Conservation (phyloP, 2,888 invertebrate species). For the Cepaea hortensis region DNA sequence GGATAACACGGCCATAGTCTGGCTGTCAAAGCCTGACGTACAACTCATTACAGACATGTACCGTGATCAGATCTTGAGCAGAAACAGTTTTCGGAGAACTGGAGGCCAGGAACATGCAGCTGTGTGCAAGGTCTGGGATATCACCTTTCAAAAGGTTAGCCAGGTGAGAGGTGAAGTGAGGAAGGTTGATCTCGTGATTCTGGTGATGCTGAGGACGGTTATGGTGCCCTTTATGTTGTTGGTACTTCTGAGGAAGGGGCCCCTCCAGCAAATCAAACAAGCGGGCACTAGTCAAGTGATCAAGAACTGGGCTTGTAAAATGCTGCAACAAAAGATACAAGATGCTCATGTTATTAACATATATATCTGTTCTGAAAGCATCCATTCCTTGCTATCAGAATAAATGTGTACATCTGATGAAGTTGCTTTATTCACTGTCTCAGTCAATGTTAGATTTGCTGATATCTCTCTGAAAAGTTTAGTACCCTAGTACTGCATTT, state of each 20-base stretch:
- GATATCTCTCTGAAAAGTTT: too few relatives aligned
- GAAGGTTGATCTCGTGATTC: conserved; percentile 41
- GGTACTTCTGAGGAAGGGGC: conserved; percentile 24
- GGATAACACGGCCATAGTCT: not conserved
- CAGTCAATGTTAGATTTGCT: too few relatives aligned
- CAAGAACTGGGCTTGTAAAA: conserved; percentile 46
- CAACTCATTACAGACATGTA: conserved; percentile 3
- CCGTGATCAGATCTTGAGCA: conserved; percentile 50
- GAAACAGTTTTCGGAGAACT: conserved; percentile 34
- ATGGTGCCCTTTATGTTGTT: conserved; percentile 29
- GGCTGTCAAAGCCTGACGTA: not conserved
- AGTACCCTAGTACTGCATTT: too few relatives aligned
- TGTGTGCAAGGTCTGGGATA: conserved; percentile 47
- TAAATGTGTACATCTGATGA: too few relatives aligned
- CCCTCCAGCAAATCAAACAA: conserved; percentile 50
- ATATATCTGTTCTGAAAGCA: too few relatives aligned
- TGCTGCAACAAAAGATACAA: conserved; percentile 31
- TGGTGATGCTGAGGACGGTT: conserved; percentile 37
- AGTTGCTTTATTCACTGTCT: too few relatives aligned
- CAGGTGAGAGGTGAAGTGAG: conserved; percentile 50
- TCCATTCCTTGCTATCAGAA: too few relatives aligned
- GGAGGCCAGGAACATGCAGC: conserved; percentile 49
- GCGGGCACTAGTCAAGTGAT: conserved; percentile 35
- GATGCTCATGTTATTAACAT: too few relatives aligned
- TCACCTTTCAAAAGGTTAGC: conserved; percentile 52